phyloP scores from a whole-genome alignment of 1,140 invertebrate genomes.

The Ceratoteleas bidentatus region DNA sequence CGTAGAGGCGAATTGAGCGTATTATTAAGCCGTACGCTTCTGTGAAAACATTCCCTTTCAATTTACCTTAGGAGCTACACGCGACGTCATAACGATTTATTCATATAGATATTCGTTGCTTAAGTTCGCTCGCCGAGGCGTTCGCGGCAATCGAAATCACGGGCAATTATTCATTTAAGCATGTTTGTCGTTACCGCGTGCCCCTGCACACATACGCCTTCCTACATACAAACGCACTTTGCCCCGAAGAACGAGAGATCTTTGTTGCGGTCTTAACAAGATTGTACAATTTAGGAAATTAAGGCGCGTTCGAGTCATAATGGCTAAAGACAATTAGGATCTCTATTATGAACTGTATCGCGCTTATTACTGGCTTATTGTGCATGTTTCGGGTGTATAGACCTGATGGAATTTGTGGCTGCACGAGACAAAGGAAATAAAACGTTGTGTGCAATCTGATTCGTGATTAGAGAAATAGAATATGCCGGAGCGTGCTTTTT shows the following conservation, averaged over 20 bases:
- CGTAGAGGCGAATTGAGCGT: slow-evolving; percentile 49
- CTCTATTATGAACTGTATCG: slow-evolving; percentile 24
- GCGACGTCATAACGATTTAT: slow-evolving; percentile 41
- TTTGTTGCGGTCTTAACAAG: slow-evolving; percentile 50
- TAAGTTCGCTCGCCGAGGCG: slow-evolving; percentile 31
- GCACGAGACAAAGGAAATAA: background rate
- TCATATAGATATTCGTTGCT: slow-evolving; percentile 42
- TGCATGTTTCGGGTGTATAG: background rate
- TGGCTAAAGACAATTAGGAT: slow-evolving; percentile 27
- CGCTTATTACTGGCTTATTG: slow-evolving; percentile 5
- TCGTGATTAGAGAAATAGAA: background rate
- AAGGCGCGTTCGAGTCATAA: slow-evolving; percentile 30
- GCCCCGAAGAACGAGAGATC: slow-evolving; percentile 33
- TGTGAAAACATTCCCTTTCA: slow-evolving; percentile 62
- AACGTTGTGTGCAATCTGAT: background rate
- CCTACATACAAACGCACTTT: slow-evolving; percentile 45
- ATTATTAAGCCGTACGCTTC: slow-evolving; percentile 51
- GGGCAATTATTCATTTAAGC: slow-evolving; percentile 52
- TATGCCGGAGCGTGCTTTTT: background rate
- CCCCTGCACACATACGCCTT: background rate
- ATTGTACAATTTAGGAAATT: slow-evolving; percentile 47
- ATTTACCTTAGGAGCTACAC: slow-evolving; percentile 52
- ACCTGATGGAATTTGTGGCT: background rate
- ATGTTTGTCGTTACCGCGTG: slow-evolving; percentile 23
- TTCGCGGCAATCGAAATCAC: slow-evolving; percentile 33